Conservation (phyloP, 2,888 invertebrate genomes). For the Scaptomyza parva region DNA sequence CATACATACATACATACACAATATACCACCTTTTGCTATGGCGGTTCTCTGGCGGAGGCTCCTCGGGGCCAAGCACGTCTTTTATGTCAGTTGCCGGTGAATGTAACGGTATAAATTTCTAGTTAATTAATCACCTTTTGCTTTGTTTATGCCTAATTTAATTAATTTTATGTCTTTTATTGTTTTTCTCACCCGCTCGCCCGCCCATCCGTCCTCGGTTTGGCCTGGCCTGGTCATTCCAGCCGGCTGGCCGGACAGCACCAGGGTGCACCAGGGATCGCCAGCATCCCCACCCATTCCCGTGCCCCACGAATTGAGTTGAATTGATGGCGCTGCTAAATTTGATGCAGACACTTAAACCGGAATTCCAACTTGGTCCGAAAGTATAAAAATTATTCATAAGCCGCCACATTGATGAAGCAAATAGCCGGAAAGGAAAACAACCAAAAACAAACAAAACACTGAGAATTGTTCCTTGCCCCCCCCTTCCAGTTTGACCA, state of each 20-base stretch:
- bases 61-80: constrained; percentile 42
- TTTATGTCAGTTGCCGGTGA: constrained; percentile 43
- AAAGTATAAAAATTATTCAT: constrained; percentile 10
- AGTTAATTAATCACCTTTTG: constrained; percentile 71
- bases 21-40: constrained; percentile 5
- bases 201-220: background rate
- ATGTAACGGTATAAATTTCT: constrained; percentile 66
- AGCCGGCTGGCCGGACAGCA: no score
- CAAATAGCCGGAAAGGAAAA: background rate
- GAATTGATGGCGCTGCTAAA: constrained; percentile 17
- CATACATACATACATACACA: no score
- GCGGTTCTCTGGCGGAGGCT: constrained; percentile 2
- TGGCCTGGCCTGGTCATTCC: background rate
- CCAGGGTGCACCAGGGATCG: constrained; percentile 3
- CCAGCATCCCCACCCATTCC: no score
- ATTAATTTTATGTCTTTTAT: constrained; percentile 70
- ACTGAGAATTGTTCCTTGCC: background rate
- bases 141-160: constrained; percentile 72
- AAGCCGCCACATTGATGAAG: constrained; percentile 8
- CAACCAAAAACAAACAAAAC: background rate
- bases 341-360: constrained; percentile 16
- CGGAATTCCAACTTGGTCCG: constrained; percentile 1
- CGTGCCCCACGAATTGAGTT: background rate
- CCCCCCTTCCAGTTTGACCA: background rate
- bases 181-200: constrained; percentile 38